phyloP scores from a whole-genome alignment of 2,888 invertebrate genomes.

The Diaperis boleti region DNA sequence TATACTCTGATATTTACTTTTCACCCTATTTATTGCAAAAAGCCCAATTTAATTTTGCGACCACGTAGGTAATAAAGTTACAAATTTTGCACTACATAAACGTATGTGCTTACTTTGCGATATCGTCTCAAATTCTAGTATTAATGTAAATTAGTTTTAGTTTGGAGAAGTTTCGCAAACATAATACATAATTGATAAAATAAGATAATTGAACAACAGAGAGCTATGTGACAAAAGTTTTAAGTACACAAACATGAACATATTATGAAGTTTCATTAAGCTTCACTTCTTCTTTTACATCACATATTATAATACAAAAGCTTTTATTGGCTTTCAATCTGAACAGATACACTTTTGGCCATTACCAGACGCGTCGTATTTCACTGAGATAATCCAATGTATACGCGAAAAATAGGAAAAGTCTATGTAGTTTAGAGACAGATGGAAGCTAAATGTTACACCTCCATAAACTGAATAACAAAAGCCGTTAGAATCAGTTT shows the following conservation, averaged over 20 bases:
- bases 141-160: slow-evolving; percentile 3
- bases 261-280: too few relatives aligned
- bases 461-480: too few relatives aligned
- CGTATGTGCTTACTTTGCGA: neutral
- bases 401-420: neutral
- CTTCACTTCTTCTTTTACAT: too few relatives aligned
- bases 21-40: too few relatives aligned
- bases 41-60: too few relatives aligned
- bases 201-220: too few relatives aligned
- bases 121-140: neutral
- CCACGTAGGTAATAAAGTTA: neutral
- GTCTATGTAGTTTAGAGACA: neutral
- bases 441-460: neutral
- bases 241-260: too few relatives aligned
- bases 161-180: neutral
- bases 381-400: slow-evolving; percentile 1
- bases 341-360: slow-evolving; percentile 10
- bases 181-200: neutral
- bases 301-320: too few relatives aligned
- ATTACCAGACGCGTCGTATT: slow-evolving; percentile 1
- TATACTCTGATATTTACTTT: too few relatives aligned
- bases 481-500: too few relatives aligned
- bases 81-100: neutral
- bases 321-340: slow-evolving; percentile 12
- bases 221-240: too few relatives aligned